Conservation (phyloP, 2,113 vertebrate genomes). For the Podiceps cristatus region DNA sequence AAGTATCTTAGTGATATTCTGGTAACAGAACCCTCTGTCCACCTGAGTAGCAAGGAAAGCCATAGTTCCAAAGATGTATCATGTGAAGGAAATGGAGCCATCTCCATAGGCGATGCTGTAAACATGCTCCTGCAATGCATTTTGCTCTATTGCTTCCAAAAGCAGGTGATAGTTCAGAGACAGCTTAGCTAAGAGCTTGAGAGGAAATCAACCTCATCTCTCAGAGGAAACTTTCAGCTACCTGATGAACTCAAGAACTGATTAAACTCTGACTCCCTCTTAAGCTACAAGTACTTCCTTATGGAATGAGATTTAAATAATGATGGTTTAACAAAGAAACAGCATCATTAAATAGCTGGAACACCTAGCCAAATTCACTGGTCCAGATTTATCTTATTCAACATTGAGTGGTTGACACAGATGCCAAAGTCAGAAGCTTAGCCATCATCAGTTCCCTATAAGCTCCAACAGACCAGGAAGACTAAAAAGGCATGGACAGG, state of each 20-base stretch:
- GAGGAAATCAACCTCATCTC: neutral
- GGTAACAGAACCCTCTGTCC: neutral
- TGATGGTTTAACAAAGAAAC: neutral
- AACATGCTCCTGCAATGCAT: neutral
- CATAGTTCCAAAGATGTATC: neutral
- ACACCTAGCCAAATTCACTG: neutral
- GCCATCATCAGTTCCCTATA: neutral
- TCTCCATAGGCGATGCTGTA: neutral
- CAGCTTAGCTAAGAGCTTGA: neutral
- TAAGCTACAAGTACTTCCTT: neutral
- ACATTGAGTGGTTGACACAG: accelerated
- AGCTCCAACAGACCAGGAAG: neutral
- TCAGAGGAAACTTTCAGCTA: neutral
- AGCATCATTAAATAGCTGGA: neutral
- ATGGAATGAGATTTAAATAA: neutral
- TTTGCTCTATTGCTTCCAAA: neutral
- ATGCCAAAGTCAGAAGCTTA: neutral
- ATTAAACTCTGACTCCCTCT: neutral
- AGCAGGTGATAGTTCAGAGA: neutral
- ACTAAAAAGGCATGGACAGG: neutral
- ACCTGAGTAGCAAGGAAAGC: neutral
- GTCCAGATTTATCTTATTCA: neutral
- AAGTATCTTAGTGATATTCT: neutral
- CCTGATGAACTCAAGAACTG: neutral
- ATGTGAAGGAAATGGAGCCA: neutral